Conservation (phyloP, 1,140 invertebrate genomes). For the Lepidostoma basale region DNA sequence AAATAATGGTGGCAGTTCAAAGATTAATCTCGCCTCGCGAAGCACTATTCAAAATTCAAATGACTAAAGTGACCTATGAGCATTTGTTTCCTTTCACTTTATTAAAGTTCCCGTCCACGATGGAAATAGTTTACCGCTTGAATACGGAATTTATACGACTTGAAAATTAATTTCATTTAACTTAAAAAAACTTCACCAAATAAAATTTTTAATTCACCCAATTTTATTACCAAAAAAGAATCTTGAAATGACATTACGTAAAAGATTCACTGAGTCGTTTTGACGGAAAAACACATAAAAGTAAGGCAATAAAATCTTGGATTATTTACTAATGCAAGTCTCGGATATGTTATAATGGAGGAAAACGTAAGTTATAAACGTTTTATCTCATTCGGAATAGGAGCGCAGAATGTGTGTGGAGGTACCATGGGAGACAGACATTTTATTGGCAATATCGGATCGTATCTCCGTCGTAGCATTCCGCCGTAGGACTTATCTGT, state of each 20-base stretch:
- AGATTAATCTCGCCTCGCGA: constrained; percentile 9
- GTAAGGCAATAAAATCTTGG: constrained; percentile 17
- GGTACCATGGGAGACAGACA: constrained; percentile 35
- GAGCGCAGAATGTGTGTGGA: constrained; percentile 26
- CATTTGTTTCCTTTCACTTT: background rate
- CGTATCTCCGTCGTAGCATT: constrained; percentile 35
- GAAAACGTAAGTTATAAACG: constrained; percentile 29
- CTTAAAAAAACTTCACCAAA: too few species aligned
- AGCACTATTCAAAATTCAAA: constrained; percentile 8
- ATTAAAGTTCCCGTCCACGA: too few species aligned
- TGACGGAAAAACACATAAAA: constrained; percentile 10
- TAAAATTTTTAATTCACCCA: too few species aligned
- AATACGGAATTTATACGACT: too few species aligned
- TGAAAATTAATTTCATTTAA: too few species aligned
- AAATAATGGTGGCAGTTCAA: constrained; percentile 2
- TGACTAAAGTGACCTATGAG: constrained; percentile 13
- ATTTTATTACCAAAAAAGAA: too few species aligned
- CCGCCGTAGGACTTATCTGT: constrained; percentile 42
- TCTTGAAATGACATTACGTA: background rate
- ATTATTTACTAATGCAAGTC: constrained; percentile 24
- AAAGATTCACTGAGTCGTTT: constrained; percentile 11
- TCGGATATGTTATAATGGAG: constrained; percentile 9
- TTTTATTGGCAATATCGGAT: constrained; percentile 46
- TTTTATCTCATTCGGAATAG: constrained; percentile 27
- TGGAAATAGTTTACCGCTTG: too few species aligned